Evolutionary conservation across 1,140 invertebrate species (phyloP).

Genomic region (Odontomachus brunneus): DNA sequence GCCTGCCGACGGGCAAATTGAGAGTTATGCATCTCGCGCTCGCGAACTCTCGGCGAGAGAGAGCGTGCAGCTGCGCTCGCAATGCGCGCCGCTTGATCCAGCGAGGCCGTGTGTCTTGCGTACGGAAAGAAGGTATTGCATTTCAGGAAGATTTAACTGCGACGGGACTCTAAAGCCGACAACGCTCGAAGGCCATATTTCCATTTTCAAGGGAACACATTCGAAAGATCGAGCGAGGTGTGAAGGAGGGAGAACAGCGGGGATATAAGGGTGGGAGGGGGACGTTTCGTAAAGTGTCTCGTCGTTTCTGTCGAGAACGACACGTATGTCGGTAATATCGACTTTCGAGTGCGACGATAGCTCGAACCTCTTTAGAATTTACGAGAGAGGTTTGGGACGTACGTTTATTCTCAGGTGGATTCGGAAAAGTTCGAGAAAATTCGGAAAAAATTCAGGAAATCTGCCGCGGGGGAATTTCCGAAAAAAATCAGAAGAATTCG

Average conservation of each 20-base stretch:
- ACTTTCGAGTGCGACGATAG: constrained; percentile 22
- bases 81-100: constrained; percentile 64
- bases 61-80: constrained; percentile 45
- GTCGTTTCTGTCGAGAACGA: constrained; percentile 43
- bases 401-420: background rate
- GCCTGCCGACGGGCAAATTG: constrained; percentile 64
- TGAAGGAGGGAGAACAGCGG: too few relatives aligned
- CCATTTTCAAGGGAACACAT: constrained; percentile 49
- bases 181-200: constrained; percentile 52
- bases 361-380: constrained; percentile 5
- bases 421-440: too few relatives aligned
- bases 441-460: too few relatives aligned
- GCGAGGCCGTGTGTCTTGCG: constrained; percentile 58
- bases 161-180: constrained; percentile 37
- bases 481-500: too few relatives aligned
- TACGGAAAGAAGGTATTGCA: constrained; percentile 68
- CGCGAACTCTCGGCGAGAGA: constrained; percentile 24
- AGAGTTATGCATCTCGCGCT: constrained; percentile 71
- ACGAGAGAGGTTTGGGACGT: background rate
- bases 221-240: constrained; percentile 35
- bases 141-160: constrained; percentile 66
- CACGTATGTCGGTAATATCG: constrained; percentile 25
- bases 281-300: constrained; percentile 28
- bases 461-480: too few relatives aligned
- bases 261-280: background rate